Base-by-base conservation (phyloP, 2,888 invertebrate species). In the Empis livida region DNA sequence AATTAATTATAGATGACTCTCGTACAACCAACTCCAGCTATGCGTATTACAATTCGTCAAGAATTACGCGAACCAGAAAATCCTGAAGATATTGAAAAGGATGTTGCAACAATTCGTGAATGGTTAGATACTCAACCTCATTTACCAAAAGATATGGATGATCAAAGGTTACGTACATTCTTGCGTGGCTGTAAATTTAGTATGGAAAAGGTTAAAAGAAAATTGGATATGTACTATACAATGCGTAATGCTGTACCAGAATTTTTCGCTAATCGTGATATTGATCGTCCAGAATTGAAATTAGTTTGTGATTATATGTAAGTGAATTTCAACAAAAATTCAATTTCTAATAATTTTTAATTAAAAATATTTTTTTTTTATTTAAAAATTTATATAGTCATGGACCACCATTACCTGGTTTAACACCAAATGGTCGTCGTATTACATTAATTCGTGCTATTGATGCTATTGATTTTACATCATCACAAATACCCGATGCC, bases 181-280 rank as follows among this genome's bases (percentile, higher is more conserved):
- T 76, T 90, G 51, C 77, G 89, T 13, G 87, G 88, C 23, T 85
- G 86, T 71, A 89, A 88, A 71, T 89, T 88, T 71, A 88, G 88
- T 46, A 64, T 89, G 63, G 89, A 89, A 68, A 86, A 85, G 70
- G 81, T 84, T 65, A 89, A 89, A 71, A 78, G 78, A 61, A 89
- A 89, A 68, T 69, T 89, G 61, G 89, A 89, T 67, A 86, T 88
- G 84, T 89, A 87, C 69, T 88, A 87, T 66, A 88, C 89, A 10
- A 85, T 88, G 84, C 75, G 87, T 17, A 76, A 82, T 6, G 84
- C 86, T 1, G 79, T 84, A 31, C 89, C 90, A 0, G 89, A 90
- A 63, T 84, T 89, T 69, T 89, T 88, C 67, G 71, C 74, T 49
- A 80, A 86, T 63, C 76, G 87, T 52, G 87, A 89, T 61, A 76